Conservation (phyloP, 2,888 invertebrate genomes). For the Apodemia duryi region DNA sequence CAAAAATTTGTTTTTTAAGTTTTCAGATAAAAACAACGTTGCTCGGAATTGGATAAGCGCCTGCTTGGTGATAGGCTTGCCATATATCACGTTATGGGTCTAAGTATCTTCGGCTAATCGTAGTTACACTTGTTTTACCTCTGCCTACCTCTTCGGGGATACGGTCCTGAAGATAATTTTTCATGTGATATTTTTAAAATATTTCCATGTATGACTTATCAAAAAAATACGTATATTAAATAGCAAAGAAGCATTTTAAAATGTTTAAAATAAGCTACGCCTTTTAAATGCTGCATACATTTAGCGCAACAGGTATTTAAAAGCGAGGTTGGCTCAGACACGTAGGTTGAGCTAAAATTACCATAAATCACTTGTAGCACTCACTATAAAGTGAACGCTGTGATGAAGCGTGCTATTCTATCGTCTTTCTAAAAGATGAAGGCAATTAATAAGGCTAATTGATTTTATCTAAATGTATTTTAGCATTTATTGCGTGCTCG, state of each 20-base stretch:
- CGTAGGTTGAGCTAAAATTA: constrained; percentile 12
- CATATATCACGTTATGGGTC: too few relatives aligned
- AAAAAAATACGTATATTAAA: background rate
- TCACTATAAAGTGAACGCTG: constrained; percentile 10
- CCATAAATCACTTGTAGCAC: constrained; percentile 13
- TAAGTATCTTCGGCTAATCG: too few relatives aligned
- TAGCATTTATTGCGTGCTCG: too few relatives aligned
- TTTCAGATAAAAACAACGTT: too few relatives aligned
- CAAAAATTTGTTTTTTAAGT: too few relatives aligned
- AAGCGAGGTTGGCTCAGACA: constrained; percentile 9
- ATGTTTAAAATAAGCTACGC: background rate
- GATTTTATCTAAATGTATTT: background rate
- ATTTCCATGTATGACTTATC: background rate
- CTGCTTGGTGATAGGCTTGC: too few relatives aligned
- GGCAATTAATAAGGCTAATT: background rate
- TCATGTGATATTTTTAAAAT: too few relatives aligned
- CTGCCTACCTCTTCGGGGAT: too few relatives aligned
- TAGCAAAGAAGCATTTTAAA: background rate
- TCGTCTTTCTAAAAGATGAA: constrained; percentile 4
- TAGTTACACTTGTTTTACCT: too few relatives aligned
- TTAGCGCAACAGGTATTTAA: constrained; percentile 8
- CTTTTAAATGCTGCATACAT: background rate
- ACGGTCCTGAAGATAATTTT: too few relatives aligned
- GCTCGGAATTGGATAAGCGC: too few relatives aligned
- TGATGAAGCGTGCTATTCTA: constrained; percentile 9